Evolutionary conservation across 2,888 invertebrate species (phyloP), one percentile per base, ranked within the genome.

Genomic region (Blera fallax): DNA sequence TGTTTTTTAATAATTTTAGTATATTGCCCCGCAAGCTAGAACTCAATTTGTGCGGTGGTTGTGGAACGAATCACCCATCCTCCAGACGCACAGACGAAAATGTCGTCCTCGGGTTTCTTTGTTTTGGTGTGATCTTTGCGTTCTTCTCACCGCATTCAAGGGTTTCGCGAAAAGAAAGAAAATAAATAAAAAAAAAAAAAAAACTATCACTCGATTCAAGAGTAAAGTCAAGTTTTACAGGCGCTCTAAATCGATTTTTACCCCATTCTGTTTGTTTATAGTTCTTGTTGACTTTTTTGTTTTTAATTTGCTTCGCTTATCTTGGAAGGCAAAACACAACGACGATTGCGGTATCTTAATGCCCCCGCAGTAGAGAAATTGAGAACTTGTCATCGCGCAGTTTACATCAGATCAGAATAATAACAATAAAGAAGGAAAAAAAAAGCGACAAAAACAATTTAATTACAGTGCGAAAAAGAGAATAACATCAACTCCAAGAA

Each of bases 41-140:
- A 65, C 52, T 54, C 48, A 34, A 58, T 72, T 65, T 24, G 54
- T 69, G 40, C 32, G 48, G 76, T 40, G 54, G 64, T 69, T 45
- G 74, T 56, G 64, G 43, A 58, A 70, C 65, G 58, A 58, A 72
- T 45, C 62, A 16, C 29, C 40, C 50, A 54, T 40, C 29, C n/a
- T 37, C 45, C 16, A 24, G 48, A 64, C 65, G 27, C 16, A 58
- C 16, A 24, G 48, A 64, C 65, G 27, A 21, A 58, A 80, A 21
- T 29, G 24, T 58, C 14, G 24, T 58, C 62, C 54, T 54, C 27
- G 18, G 69, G 54, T 76, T 85, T 60, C 85, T 85, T 85, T 85
- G 81, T 85, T 81, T 85, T 77, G 50, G 54, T 72, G 76, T 77
- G 76, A 77, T 72, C 76, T 67, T 65, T 58, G 70, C 40, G 60